These are phyloP conservation scores for Halcyon chelicuti DNA, from an alignment of 2,797 vertebrate genomes.

Conservation along the genomic window DNA sequence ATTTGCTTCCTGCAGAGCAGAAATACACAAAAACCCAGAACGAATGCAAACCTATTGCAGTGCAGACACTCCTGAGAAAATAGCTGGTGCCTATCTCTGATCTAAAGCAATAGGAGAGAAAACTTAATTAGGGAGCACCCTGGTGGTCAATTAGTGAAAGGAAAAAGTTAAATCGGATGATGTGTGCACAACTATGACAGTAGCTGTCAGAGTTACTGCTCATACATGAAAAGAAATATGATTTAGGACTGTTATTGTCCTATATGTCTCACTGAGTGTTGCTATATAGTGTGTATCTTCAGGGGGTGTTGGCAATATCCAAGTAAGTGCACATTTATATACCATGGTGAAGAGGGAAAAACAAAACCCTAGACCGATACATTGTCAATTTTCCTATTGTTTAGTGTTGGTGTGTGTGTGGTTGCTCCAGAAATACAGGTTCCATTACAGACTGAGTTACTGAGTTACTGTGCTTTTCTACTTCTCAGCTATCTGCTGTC, in stretches of 20 bases:
- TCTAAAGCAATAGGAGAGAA: neutral
- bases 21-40: neutral
- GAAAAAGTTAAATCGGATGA: neutral
- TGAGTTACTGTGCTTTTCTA: neutral
- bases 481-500: neutral
- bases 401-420: neutral
- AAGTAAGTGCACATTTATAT: neutral
- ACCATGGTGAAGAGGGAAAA: neutral
- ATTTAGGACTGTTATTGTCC: neutral
- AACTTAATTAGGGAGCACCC: slow-evolving; percentile 28
- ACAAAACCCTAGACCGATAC: neutral
- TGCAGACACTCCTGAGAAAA: neutral
- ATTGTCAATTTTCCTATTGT: neutral
- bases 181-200: neutral
- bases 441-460: neutral
- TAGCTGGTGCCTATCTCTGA: neutral
- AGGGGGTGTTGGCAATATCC: neutral
- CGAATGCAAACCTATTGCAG: rapidly evolving
- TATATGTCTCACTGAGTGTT: neutral
- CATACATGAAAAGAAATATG: neutral
- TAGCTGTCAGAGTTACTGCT: neutral
- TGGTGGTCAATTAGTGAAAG: slow-evolving; percentile 9
- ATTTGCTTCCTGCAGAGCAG: neutral
- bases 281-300: too few relatives aligned
- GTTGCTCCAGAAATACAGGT: neutral